Percentiles rank a stretch among this genome's conserved stretches.
Conservation (phyloP, 1,140 invertebrate species). For the Caenorhabditis latens region DNA sequence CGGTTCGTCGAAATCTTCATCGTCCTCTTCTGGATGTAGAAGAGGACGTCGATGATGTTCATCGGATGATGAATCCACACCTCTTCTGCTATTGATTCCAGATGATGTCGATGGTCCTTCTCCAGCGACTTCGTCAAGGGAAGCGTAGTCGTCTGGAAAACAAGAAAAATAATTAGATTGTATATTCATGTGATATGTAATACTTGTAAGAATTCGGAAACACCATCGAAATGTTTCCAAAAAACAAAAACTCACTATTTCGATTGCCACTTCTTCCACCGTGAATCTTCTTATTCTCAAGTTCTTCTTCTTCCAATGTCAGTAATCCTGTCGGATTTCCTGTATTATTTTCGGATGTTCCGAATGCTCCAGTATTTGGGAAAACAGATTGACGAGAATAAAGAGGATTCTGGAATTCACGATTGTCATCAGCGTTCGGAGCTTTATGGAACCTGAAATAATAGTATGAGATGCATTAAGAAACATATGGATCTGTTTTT, state of each 20-base stretch:
- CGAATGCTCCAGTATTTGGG: slow-evolving; percentile 15
- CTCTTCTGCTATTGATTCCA: background rate
- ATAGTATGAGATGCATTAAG: background rate
- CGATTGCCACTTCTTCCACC: slow-evolving; percentile 15
- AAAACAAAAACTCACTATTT: slow-evolving; percentile 25
- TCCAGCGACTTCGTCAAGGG: slow-evolving; percentile 57
- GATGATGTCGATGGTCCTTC: slow-evolving; percentile 20
- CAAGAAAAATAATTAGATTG: background rate
- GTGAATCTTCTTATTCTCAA: slow-evolving; percentile 62
- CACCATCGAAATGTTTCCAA: too few relatives aligned
- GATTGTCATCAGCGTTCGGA: slow-evolving; percentile 61
- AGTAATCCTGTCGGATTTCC: background rate
- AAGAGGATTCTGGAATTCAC: slow-evolving; percentile 71
- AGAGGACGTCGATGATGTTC: background rate
- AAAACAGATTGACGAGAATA: slow-evolving; percentile 56
- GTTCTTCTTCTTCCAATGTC: slow-evolving; percentile 56
- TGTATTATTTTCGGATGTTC: background rate
- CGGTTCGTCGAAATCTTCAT: slow-evolving; percentile 38
- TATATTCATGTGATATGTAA: too few relatives aligned
- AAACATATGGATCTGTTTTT: too few relatives aligned
- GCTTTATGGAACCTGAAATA: slow-evolving; percentile 52
- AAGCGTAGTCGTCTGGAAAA: slow-evolving; percentile 60
- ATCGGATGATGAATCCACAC: slow-evolving; percentile 30
- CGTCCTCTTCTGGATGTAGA: slow-evolving; percentile 5
- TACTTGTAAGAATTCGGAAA: too few relatives aligned